These are phyloP conservation scores for Peromyscus attwateri DNA, from an alignment of 2,797 vertebrate species.

Conservation along the genomic window DNA sequence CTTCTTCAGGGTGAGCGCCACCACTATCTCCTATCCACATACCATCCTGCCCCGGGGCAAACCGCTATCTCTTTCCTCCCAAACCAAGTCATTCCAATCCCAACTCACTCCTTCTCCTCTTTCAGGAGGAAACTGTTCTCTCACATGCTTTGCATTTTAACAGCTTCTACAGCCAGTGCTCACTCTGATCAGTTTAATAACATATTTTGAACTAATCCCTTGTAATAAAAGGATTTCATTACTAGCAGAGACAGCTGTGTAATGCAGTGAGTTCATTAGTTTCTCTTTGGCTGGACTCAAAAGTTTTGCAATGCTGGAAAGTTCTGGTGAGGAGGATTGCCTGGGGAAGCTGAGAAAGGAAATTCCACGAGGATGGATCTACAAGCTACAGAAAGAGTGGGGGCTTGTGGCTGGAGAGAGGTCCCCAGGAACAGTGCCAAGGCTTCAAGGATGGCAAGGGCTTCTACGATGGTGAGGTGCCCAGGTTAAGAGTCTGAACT, in stretches of 20 bases:
- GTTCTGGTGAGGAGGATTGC: background rate
- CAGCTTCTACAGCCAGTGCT: constrained; percentile 69
- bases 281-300: constrained; percentile 61
- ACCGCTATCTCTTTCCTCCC: constrained; percentile 11
- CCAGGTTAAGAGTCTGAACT: background rate
- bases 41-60: background rate
- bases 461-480: background rate
- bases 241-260: constrained; percentile 75
- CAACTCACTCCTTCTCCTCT: constrained; percentile 64
- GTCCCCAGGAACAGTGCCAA: background rate
- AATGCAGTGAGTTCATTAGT: constrained; percentile 73
- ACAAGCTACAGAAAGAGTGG: background rate
- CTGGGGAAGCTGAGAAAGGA: background rate
- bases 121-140: constrained; percentile 59
- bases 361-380: background rate
- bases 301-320: constrained; percentile 63
- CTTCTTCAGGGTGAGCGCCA: background rate
- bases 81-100: background rate
- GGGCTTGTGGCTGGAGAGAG: background rate
- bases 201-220: constrained; percentile 80
- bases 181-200: constrained; percentile 84
- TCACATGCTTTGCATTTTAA: constrained; percentile 75
- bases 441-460: background rate
- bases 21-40: background rate
- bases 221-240: constrained; percentile 82